Evolutionary conservation across 2,888 invertebrate species (phyloP), one percentile per base, ranked within the genome.

Genomic region (Oxycera nigricornis): DNA sequence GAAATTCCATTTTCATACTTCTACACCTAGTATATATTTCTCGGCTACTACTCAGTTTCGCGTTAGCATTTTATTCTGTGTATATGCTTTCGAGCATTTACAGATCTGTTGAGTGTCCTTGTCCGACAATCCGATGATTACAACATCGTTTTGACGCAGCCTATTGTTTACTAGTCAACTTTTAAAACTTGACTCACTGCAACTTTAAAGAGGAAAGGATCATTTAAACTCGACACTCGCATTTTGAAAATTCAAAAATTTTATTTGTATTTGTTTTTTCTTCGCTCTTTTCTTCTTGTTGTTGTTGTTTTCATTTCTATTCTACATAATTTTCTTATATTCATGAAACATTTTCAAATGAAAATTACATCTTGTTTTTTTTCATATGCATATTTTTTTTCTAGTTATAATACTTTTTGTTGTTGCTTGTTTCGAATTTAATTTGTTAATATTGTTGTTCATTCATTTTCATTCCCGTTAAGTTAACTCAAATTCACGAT

Each of bases 341-440:
- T 26, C 61, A 31, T 31, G 61, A 61, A 61, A 61, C 61, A 59
- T 22, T 31, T 31, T 61, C n/a, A 61, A 61, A 61, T 61, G 31
- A 30, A 61, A 52, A 59, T 26, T 61, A 61, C 61, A 61, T 55
- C 52, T 31, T 59, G 14, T 61, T 61, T n/a, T n/a, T n/a, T n/a
- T n/a, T 31, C 31, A 31, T 61, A 31, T 65, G 39, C 41, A 41
- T 14, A 62, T 35, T 17, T 6, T 24, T 61, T 61, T n/a, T 17
- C 46, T 46, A 46, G 46, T 31, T 7, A 9, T 61, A 17, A 35
- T 46, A 35, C 31, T 61, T 61, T 30, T 35, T 11, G 31, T 14
- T 28, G 1, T 30, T 59, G n/a, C n/a, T n/a, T n/a, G 9, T 61
- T 35, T 35, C 20, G 4, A 61, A 61, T 61, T 24, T 20, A 17